Conservation (phyloP, 2,888 invertebrate species). For the Rhimphoctona megacephalus region DNA sequence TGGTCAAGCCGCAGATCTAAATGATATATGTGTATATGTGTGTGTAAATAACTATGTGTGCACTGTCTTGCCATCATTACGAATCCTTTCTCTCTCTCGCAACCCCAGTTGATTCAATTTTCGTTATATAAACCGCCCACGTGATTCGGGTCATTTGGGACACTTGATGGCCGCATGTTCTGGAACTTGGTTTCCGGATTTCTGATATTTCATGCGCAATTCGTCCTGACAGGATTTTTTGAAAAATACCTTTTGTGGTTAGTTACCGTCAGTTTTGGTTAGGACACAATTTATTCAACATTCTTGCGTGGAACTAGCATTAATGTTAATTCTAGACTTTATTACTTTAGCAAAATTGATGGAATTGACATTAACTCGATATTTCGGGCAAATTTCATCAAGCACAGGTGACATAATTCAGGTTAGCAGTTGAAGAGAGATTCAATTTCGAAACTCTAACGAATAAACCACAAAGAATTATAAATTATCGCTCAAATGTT, state of each 20-base stretch:
- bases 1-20: conserved; percentile 32
- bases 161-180: conserved; percentile 50
- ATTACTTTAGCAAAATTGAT: neutral
- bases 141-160: conserved; percentile 52
- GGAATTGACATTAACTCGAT: neutral
- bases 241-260: neutral
- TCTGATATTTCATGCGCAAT: neutral
- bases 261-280: neutral
- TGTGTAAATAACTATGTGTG: neutral
- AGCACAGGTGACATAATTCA: too few relatives aligned
- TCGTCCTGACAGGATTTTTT: neutral
- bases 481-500: too few relatives aligned
- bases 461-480: too few relatives aligned
- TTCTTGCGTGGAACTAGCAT: too few relatives aligned
- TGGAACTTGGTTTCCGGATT: conserved; percentile 6
- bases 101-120: conserved; percentile 43
- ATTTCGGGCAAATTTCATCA: neutral
- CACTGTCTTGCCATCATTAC: conserved; percentile 36
- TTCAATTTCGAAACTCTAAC: too few relatives aligned
- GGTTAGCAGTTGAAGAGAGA: too few relatives aligned
- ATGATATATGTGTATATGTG: neutral
- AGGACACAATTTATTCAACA: neutral
- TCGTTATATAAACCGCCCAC: conserved; percentile 54
- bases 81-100: neutral
- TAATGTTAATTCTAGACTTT: neutral